Evolutionary conservation across 2,797 vertebrate species (phyloP).

Genomic region (Varecia variegata): DNA sequence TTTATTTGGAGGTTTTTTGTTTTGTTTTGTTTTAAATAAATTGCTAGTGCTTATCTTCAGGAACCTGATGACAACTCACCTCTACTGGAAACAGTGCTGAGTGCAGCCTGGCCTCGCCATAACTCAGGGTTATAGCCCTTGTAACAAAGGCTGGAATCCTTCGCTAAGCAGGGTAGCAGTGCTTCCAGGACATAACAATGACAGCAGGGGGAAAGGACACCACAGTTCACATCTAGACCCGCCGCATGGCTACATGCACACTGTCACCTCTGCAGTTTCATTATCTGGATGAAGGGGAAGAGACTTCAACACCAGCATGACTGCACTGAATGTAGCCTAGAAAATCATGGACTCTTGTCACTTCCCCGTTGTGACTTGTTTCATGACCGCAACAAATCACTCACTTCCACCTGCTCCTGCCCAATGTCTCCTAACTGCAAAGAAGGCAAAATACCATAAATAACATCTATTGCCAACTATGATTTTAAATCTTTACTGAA

Average conservation of each 20-base stretch:
- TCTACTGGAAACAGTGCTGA: background rate
- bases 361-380: slow-evolving; percentile 1
- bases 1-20: background rate
- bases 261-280: slow-evolving; percentile 25
- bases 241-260: background rate
- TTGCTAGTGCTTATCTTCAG: background rate
- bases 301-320: background rate
- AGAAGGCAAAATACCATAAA: background rate
- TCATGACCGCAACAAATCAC: slow-evolving; percentile 30
- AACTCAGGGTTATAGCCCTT: background rate
- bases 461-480: background rate
- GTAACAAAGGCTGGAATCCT: slow-evolving; percentile 22
- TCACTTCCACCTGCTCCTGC: slow-evolving; percentile 10
- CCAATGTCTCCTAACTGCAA: background rate
- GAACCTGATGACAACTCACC: background rate
- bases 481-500: slow-evolving; percentile 2
- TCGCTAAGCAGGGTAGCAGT: background rate
- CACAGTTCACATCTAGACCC: background rate
- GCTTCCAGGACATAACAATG: background rate
- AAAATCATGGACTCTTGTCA: slow-evolving; percentile 7
- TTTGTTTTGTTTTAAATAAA: background rate
- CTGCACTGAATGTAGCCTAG: background rate
- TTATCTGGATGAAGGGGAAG: slow-evolving; percentile 11
- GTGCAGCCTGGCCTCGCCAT: background rate
- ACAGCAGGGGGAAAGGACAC: background rate